These are phyloP conservation scores for Cyaniris semiargus DNA, from an alignment of 2,888 invertebrate genomes.

Conservation along the genomic window DNA sequence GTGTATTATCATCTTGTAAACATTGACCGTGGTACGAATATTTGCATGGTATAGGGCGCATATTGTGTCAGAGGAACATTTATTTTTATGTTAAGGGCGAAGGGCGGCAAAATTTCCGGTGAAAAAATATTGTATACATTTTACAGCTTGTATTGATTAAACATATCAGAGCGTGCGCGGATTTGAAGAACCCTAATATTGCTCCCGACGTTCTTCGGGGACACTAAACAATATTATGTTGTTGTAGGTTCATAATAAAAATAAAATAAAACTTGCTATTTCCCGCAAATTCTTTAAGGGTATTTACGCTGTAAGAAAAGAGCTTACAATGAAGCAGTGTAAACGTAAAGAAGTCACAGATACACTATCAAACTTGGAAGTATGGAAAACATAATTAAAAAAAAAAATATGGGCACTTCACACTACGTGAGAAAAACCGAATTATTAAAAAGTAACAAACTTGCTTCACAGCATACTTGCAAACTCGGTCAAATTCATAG, in stretches of 20 bases:
- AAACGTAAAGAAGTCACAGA: too few species aligned
- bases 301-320: neutral
- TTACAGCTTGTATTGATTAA: conserved; percentile 29
- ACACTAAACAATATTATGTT: conserved; percentile 6
- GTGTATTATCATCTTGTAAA: neutral
- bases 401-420: too few species aligned
- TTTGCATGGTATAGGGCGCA: conserved; percentile 36
- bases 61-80: conserved; percentile 18
- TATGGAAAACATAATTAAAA: neutral
- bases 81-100: conserved; percentile 24
- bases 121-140: conserved; percentile 29
- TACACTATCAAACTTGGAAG: neutral
- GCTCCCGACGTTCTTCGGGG: neutral
- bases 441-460: neutral
- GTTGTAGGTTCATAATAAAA: conserved; percentile 7
- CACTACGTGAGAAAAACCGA: too few species aligned
- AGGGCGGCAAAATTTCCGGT: conserved; percentile 20
- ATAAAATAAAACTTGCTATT: neutral
- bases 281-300: neutral
- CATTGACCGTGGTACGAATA: conserved; percentile 39
- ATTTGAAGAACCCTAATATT: conserved; percentile 23
- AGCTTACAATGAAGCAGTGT: neutral
- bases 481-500: conserved; percentile 18
- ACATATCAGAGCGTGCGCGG: conserved; percentile 28
- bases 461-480: neutral